A percentile compares a stretch with the other conserved stretches of the same genome.
Evolutionary conservation across 1,140 invertebrate genomes (phyloP).

Genomic region (Ips nitidus): DNA sequence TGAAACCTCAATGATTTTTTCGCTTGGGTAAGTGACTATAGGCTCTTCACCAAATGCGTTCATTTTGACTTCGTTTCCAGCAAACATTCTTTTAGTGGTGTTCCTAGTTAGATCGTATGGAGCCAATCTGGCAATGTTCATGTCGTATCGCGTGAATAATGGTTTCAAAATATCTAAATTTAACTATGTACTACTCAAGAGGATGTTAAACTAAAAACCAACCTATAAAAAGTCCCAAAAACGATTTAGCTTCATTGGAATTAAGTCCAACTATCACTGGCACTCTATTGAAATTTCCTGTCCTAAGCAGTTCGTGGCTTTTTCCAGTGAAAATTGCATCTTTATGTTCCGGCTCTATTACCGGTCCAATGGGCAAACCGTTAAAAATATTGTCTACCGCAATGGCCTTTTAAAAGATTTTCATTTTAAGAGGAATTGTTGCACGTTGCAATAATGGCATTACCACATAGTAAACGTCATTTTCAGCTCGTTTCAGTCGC

Average conservation of each 20-base stretch:
- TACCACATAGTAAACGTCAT: constrained; percentile 29
- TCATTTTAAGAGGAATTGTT: background rate
- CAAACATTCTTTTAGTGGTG: constrained; percentile 14
- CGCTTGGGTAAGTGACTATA: constrained; percentile 15
- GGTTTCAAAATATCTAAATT: constrained; percentile 30
- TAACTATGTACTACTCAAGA: background rate
- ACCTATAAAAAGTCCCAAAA: constrained; percentile 31
- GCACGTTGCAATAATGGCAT: background rate
- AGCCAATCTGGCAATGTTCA: constrained; percentile 23
- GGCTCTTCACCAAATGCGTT: constrained; percentile 24
- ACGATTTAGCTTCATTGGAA: constrained; percentile 42
- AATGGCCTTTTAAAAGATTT: constrained; percentile 29
- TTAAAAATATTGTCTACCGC: constrained; percentile 39
- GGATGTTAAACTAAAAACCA: background rate
- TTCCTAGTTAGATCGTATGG: constrained; percentile 32
- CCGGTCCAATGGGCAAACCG: constrained; percentile 45
- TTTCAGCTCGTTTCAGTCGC: constrained; percentile 28
- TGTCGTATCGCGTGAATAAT: constrained; percentile 24
- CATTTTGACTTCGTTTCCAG: constrained; percentile 20
- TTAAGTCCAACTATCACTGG: constrained; percentile 46
- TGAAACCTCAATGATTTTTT: constrained; percentile 22
- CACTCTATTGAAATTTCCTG: constrained; percentile 43
- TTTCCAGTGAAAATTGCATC: constrained; percentile 42
- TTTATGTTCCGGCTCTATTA: constrained; percentile 42
- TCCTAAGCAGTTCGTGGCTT: constrained; percentile 42